These are phyloP conservation scores for Eupithecia pulchellata DNA, from an alignment of 2,888 invertebrate genomes.

Conservation along the genomic window DNA sequence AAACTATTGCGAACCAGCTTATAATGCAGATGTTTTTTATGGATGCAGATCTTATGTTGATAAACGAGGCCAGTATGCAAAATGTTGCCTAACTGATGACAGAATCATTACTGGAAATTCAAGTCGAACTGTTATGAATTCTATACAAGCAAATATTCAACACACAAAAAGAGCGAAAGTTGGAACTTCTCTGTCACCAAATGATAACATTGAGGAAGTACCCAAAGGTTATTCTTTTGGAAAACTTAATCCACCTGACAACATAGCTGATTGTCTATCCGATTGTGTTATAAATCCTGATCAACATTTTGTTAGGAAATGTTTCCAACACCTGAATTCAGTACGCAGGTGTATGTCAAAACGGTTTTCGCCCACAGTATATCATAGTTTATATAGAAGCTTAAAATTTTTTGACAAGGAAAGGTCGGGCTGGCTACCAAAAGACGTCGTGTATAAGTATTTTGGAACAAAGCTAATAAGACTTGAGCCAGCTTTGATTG, in stretches of 20 bases:
- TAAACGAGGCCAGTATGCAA: conserved; percentile 77
- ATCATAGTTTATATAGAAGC: conserved; percentile 62
- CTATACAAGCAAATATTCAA: conserved; percentile 72
- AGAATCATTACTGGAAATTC: conserved; percentile 65
- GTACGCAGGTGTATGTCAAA: conserved; percentile 64
- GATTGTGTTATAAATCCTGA: conserved; percentile 65
- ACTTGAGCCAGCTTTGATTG: conserved; percentile 78
- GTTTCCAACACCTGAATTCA: conserved; percentile 76
- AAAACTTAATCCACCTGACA: conserved; percentile 69
- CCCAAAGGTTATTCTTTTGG: conserved; percentile 80
- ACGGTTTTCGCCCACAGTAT: conserved; percentile 66
- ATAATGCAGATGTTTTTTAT: conserved; percentile 69
- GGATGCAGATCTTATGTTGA: conserved; percentile 76
- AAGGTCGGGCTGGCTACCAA: conserved; percentile 75
- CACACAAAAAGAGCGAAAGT: conserved; percentile 64
- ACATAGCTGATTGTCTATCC: conserved; percentile 75
- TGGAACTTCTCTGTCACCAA: conserved; percentile 76
- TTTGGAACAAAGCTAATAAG: conserved; percentile 73
- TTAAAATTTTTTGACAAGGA: conserved; percentile 69
- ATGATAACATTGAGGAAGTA: conserved; percentile 75
- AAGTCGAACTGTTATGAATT: conserved; percentile 55
- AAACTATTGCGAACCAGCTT: conserved; percentile 74
- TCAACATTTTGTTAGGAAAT: conserved; percentile 70
- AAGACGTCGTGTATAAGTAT: conserved; percentile 71
- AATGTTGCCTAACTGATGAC: conserved; percentile 74